Evolutionary conservation across 1,140 invertebrate species (phyloP), one percentile per base, ranked within the genome.

Genomic region (Ganaspis sp.): DNA sequence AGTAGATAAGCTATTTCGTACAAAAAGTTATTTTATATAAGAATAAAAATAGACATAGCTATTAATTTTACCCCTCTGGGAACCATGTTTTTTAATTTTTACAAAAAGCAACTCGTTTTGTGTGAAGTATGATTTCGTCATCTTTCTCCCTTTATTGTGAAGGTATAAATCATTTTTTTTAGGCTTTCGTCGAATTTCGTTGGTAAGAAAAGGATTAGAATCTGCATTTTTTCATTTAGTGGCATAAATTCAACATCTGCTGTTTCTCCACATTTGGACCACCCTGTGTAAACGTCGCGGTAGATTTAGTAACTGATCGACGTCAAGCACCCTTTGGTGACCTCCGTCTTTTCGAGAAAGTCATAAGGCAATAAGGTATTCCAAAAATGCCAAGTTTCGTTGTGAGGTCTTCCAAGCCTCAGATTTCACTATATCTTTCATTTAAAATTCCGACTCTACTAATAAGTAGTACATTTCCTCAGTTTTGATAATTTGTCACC

Each of bases 291-390:
- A 26, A n/a, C 58, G 58, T 64, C 23, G 58, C 58, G 58, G 58
- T 64, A 64, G 58, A 64, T 64, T 64, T 64, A 64, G 58, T 64
- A 29, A 34, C 58, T 64, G 26, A 64, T 64, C 58, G 26, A 64
- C 58, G 58, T 64, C 12, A 29, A 64, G 23, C 58, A 29, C 58
- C 21, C 15, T 64, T 49, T 64, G 26, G 58, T 64, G 58, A 64
- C 58, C 58, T 64, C 26, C 23, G 12, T 64, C 26, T 29, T 64
- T 34, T 23, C 26, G 3, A 29, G 15, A 29, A 64, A 34, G 58
- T 34, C 58, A 29, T 64, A n/a, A 64, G 58, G 58, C 58, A 29
- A 64, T 64, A 29, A n/a, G 26, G 58, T 29, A 64, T 64, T 64
- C 23, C 11, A 64, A 29, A 64, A 64, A 64, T 64, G 58, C 54